Conservation (phyloP, 2,797 vertebrate species). For the Sebastolobus altivelis region DNA sequence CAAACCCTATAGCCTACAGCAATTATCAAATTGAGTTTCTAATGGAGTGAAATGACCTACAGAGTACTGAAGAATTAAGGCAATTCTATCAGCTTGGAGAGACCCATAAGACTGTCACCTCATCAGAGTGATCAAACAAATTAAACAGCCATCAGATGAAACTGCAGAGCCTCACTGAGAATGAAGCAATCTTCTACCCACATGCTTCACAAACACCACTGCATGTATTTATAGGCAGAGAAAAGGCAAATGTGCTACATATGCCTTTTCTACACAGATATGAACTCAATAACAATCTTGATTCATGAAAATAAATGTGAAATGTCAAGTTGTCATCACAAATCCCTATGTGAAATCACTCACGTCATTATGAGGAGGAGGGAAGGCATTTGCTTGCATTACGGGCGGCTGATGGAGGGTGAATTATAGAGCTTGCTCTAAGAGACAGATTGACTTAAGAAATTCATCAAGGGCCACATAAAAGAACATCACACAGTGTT, state of each 20-base stretch:
- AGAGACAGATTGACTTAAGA: slow-evolving; percentile 31
- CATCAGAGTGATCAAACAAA: slow-evolving; percentile 64
- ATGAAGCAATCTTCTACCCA: slow-evolving; percentile 19
- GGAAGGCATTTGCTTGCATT: slow-evolving; percentile 38
- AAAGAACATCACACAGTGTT: slow-evolving; percentile 24
- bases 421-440: slow-evolving; percentile 31
- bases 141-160: slow-evolving; percentile 54
- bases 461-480: slow-evolving; percentile 39
- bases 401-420: slow-evolving; percentile 29
- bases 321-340: slow-evolving; percentile 49
- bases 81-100: slow-evolving; percentile 38
- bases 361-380: slow-evolving; percentile 9
- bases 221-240: slow-evolving; percentile 17
- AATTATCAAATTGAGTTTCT: slow-evolving; percentile 46
- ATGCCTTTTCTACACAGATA: slow-evolving; percentile 6
- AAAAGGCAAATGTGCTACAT: slow-evolving; percentile 1
- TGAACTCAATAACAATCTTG: neutral
- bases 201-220: slow-evolving; percentile 16
- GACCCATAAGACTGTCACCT: slow-evolving; percentile 41
- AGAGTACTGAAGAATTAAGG: slow-evolving; percentile 26
- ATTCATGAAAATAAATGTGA: slow-evolving; percentile 27
- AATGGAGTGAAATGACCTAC: slow-evolving; percentile 50
- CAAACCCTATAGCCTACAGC: neutral
- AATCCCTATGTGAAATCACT: slow-evolving; percentile 18
- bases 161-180: slow-evolving; percentile 28